A percentile compares a stretch with the other conserved stretches of the same genome.
Conservation (phyloP, 2,888 invertebrate species). For the Eupithecia insigniata region DNA sequence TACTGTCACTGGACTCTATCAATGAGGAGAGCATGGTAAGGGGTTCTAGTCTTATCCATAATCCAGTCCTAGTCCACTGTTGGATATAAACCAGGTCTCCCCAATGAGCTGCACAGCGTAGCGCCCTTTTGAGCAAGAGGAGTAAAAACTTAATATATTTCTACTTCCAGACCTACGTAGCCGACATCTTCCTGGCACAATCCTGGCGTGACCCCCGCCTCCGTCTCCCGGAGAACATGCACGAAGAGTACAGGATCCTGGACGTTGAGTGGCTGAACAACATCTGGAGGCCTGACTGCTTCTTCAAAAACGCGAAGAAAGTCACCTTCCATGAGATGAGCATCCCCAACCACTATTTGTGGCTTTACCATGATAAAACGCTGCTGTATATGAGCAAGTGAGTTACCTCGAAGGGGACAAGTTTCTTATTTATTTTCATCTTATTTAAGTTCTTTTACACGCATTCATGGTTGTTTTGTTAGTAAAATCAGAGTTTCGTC, state of each 20-base stretch:
- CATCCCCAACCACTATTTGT: constrained; percentile 96
- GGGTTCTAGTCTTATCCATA: too few relatives aligned
- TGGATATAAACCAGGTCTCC: too few relatives aligned
- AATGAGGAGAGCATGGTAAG: constrained; percentile 86
- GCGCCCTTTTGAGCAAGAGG: too few relatives aligned
- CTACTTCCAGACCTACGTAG: constrained; percentile 92
- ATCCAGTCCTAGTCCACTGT: too few relatives aligned
- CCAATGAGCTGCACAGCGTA: too few relatives aligned
- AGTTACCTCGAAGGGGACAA: too few relatives aligned
- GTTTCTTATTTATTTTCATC: too few relatives aligned
- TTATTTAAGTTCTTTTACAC: too few relatives aligned
- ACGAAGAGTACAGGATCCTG: constrained; percentile 94
- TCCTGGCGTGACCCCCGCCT: constrained; percentile 96
- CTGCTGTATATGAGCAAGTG: constrained; percentile 96
- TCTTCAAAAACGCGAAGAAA: constrained; percentile 97
- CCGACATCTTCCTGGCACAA: constrained; percentile 96
- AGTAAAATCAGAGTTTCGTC: too few relatives aligned
- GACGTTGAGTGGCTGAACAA: constrained; percentile 95
- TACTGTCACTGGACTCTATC: constrained; percentile 95
- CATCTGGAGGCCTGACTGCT: constrained; percentile 97
- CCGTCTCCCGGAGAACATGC: constrained; percentile 96
- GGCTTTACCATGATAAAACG: constrained; percentile 96
- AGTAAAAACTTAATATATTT: not conserved
- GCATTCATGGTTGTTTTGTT: too few relatives aligned
- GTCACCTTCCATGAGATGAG: constrained; percentile 98